phyloP scores from a whole-genome alignment of 2,888 invertebrate genomes.

The Caenorhabditis sinica region DNA sequence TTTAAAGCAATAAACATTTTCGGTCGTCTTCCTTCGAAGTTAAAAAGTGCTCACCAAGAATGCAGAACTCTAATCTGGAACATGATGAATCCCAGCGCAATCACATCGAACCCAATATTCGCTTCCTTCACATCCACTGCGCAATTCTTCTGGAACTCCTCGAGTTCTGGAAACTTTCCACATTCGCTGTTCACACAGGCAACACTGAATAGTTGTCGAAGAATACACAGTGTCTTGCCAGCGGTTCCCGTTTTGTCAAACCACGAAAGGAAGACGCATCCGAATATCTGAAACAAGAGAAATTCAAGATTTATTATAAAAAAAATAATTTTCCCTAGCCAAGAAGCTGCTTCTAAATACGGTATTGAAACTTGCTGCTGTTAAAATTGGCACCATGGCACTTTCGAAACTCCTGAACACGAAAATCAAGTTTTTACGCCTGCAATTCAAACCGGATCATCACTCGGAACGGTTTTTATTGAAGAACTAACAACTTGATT shows the following conservation, averaged over 20 bases:
- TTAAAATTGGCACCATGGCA: no score
- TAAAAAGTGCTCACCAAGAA: slow-evolving; percentile 87
- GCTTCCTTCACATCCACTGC: slow-evolving; percentile 90
- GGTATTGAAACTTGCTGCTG: no score
- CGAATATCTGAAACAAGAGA: slow-evolving; percentile 88
- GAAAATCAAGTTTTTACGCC: no score
- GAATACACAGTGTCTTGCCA: slow-evolving; percentile 86
- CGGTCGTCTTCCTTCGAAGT: background rate
- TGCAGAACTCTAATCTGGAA: slow-evolving; percentile 94
- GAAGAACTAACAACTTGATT: no score
- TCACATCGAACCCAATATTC: slow-evolving; percentile 94
- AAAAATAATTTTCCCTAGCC: no score
- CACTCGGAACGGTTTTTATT: no score
- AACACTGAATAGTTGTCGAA: slow-evolving; percentile 93
- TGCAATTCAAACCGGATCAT: no score
- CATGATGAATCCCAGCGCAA: slow-evolving; percentile 95
- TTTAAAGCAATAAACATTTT: background rate
- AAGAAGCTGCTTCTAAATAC: no score
- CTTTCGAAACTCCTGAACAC: no score
- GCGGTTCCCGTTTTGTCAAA: slow-evolving; percentile 11
- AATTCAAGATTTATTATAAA: no score
- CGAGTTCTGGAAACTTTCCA: background rate
- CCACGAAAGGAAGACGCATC: slow-evolving; percentile 88
- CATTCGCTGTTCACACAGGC: slow-evolving; percentile 88
- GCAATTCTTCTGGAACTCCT: slow-evolving; percentile 86